phyloP scores from a whole-genome alignment of 2,113 vertebrate genomes.

The Cryptomyrus ogoouensis region DNA sequence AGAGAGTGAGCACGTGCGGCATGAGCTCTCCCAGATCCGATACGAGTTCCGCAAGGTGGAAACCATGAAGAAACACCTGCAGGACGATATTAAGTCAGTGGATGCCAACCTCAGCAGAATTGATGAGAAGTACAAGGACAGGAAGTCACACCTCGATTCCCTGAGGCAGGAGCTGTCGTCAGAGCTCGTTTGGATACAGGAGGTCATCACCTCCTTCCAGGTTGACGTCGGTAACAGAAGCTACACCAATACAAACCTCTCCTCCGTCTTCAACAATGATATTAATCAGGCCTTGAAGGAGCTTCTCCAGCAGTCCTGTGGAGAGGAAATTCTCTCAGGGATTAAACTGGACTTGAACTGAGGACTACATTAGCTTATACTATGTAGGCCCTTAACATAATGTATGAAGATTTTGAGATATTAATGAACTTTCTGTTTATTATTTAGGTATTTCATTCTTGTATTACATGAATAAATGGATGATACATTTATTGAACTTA shows the following conservation, averaged over 20 bases:
- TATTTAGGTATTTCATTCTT: background rate
- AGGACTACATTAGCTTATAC: background rate
- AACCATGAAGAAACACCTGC: constrained; percentile 64
- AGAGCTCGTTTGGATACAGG: constrained; percentile 75
- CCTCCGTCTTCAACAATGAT: constrained; percentile 52
- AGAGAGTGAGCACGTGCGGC: constrained; percentile 64
- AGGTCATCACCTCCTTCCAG: constrained; percentile 60
- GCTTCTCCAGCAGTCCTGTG: constrained; percentile 57
- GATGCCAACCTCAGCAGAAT: constrained; percentile 51
- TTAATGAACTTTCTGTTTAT: background rate
- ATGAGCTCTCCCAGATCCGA: constrained; percentile 72
- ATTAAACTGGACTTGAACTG: constrained; percentile 49
- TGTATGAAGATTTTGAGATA: background rate
- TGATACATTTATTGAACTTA: background rate
- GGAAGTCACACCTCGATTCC: constrained; percentile 64
- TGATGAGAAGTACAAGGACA: constrained; percentile 52
- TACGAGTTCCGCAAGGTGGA: constrained; percentile 72
- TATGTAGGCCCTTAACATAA: background rate
- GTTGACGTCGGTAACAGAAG: constrained; percentile 40
- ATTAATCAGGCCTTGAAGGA: constrained; percentile 64
- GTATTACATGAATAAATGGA: background rate
- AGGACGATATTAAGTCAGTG: constrained; percentile 62
- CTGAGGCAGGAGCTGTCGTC: constrained; percentile 69
- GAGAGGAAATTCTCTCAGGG: constrained; percentile 57
- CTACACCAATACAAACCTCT: constrained; percentile 46